Evolutionary conservation across 2,797 vertebrate species (phyloP).

Genomic region (Platalea minor): DNA sequence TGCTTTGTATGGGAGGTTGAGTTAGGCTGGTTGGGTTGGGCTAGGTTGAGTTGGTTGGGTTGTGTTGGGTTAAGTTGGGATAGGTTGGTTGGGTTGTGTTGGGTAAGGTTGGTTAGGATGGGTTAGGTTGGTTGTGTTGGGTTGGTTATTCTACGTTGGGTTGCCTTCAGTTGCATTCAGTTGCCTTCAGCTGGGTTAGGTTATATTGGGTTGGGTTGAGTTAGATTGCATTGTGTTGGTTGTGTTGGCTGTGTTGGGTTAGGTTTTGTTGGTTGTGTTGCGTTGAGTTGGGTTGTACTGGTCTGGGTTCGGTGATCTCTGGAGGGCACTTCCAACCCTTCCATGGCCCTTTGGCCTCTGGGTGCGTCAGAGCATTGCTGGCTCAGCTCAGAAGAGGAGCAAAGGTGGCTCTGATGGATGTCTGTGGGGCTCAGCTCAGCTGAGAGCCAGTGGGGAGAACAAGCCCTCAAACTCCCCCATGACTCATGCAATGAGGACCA

Average conservation of each 20-base stretch:
- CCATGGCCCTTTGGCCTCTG: not conserved
- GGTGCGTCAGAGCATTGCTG: not conserved
- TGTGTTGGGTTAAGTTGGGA: not conserved
- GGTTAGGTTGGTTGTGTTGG: not conserved
- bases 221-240: too few relatives aligned
- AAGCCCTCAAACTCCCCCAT: rapidly evolving
- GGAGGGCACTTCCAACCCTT: not conserved
- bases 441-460: not conserved
- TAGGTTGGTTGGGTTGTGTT: not conserved
- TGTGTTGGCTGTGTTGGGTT: not conserved
- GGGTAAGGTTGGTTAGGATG: not conserved
- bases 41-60: not conserved
- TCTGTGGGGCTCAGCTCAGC: rapidly evolving
- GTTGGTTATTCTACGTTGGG: not conserved
- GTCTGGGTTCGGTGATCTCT: not conserved
- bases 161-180: not conserved
- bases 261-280: too few relatives aligned
- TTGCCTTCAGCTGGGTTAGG: too few relatives aligned
- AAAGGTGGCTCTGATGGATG: not conserved
- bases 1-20: not conserved
- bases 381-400: not conserved
- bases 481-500: rapidly evolving
- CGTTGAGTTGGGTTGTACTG: not conserved
- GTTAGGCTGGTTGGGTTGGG: not conserved
- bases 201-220: not conserved